phyloP scores from a whole-genome alignment of 2,797 vertebrate genomes.

The Parauchenoglanis ngamensis region DNA sequence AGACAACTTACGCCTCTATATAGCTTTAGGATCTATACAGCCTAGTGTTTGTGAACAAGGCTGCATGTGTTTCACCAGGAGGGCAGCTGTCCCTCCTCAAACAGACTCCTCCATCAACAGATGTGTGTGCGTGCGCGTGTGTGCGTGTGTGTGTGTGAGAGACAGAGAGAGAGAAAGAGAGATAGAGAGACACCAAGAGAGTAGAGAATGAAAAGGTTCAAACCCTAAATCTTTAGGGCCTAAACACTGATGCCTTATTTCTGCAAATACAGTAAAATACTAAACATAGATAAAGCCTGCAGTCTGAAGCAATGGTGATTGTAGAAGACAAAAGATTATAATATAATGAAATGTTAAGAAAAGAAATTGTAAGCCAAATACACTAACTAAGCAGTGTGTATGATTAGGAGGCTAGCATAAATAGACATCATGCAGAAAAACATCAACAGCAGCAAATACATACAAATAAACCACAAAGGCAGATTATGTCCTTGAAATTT shows the following conservation, averaged over 20 bases:
- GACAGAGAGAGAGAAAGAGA: neutral
- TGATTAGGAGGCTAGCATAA: neutral
- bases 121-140: neutral
- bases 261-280: neutral
- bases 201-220: neutral
- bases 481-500: neutral
- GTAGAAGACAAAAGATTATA: neutral
- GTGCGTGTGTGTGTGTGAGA: neutral
- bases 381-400: neutral
- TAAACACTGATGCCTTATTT: neutral
- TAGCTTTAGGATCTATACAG: neutral
- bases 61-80: slow-evolving; percentile 8
- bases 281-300: neutral
- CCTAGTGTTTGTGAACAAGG: slow-evolving; percentile 26
- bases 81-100: slow-evolving; percentile 26
- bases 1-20: neutral
- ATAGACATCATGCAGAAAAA: neutral
- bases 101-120: slow-evolving; percentile 11
- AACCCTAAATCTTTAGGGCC: neutral
- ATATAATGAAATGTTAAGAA: neutral
- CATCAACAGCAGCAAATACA: neutral
- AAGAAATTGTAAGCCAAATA: neutral
- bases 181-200: neutral
- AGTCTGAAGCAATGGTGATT: neutral
- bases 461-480: neutral